A percentile compares a stretch with the other conserved stretches of the same genome.
Evolutionary conservation across 2,797 vertebrate species (phyloP).

Genomic region (Alosa sapidissima): DNA sequence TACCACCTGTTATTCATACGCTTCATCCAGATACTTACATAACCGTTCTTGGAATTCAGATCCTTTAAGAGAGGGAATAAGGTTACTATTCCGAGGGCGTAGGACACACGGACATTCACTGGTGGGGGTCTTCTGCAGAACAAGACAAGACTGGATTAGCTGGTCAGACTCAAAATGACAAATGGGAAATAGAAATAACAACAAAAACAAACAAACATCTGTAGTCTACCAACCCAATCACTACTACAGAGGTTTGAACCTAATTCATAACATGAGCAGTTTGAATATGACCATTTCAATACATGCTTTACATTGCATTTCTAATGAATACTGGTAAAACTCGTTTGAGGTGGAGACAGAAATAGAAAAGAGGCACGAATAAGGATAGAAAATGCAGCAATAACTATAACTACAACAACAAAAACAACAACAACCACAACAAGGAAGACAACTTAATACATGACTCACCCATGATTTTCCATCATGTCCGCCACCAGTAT

Average conservation of each 20-base stretch:
- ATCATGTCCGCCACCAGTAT: conserved; percentile 20
- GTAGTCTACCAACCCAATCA: too few species aligned
- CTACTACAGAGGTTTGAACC: too few species aligned
- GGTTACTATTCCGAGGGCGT: conserved; percentile 8
- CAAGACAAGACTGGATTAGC: background rate
- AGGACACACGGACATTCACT: background rate
- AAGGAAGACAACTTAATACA: background rate
- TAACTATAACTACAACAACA: background rate
- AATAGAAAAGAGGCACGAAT: background rate
- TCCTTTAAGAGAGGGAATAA: background rate
- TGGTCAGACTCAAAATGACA: background rate
- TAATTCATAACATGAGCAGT: too few species aligned
- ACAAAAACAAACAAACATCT: background rate
- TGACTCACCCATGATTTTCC: background rate
- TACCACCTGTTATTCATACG: too few species aligned
- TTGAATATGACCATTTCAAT: too few species aligned
- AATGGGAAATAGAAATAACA: background rate
- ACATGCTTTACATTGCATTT: too few species aligned
- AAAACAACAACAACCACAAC: background rate
- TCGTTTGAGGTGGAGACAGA: background rate
- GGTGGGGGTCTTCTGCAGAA: background rate
- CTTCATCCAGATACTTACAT: conserved; percentile 6
- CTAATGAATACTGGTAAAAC: too few species aligned
- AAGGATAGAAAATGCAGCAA: background rate
- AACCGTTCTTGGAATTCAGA: conserved; percentile 12